phyloP scores from a whole-genome alignment of 2,888 invertebrate species.

The Apotomis capreana region DNA sequence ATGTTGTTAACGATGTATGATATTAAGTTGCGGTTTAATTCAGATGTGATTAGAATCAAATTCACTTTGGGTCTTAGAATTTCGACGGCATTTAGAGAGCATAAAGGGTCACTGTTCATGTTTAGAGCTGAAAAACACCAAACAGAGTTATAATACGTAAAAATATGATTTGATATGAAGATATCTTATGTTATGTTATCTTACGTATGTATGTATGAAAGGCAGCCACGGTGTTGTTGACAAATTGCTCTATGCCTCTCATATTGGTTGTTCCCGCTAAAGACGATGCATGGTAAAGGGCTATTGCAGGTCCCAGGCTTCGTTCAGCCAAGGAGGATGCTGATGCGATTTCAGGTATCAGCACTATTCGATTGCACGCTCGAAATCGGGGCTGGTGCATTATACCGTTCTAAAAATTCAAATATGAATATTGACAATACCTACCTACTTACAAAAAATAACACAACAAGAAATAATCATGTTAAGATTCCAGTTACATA shows the following conservation, averaged over 20 bases:
- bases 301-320: conserved; percentile 56
- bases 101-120: conserved; percentile 69
- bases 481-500: conserved; percentile 46
- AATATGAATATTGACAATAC: not conserved
- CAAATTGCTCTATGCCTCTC: conserved; percentile 70
- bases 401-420: conserved; percentile 44
- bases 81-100: conserved; percentile 53
- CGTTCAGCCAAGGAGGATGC: conserved; percentile 69
- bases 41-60: conserved; percentile 76
- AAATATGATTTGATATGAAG: not conserved
- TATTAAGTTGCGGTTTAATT: conserved; percentile 53
- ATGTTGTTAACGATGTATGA: conserved; percentile 80
- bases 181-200: conserved; percentile 45
- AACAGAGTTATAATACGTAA: conserved; percentile 1
- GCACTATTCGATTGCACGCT: conserved; percentile 84
- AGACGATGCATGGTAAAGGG: conserved; percentile 54
- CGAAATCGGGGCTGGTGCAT: conserved; percentile 58
- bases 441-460: too few species aligned
- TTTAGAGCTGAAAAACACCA: conserved; percentile 54
- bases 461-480: too few species aligned
- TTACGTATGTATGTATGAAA: conserved; percentile 82
- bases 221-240: conserved; percentile 70
- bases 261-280: conserved; percentile 73
- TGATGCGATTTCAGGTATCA: conserved; percentile 74
- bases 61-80: conserved; percentile 64